phyloP scores from a whole-genome alignment of 2,888 invertebrate species.

The Ischnus inquisitorius region DNA sequence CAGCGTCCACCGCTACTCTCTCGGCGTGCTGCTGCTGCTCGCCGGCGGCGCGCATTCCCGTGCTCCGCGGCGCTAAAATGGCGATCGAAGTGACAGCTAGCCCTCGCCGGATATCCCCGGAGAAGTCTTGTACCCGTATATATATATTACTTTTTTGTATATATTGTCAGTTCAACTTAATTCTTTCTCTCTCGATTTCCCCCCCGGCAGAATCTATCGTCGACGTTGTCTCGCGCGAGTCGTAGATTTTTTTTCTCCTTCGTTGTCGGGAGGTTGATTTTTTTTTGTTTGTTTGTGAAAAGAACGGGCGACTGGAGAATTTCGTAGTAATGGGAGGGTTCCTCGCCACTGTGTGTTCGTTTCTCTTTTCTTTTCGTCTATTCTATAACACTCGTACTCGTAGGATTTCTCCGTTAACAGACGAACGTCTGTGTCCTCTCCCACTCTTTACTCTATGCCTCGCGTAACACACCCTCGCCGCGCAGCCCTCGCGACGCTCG shows the following conservation, averaged over 20 bases:
- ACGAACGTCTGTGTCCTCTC: conserved; percentile 35
- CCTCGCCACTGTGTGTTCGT: neutral
- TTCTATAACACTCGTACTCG: conserved; percentile 36
- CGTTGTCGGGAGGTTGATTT: neutral
- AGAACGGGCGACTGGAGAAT: neutral
- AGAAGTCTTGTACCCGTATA: conserved; percentile 23
- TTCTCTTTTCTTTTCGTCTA: no score
- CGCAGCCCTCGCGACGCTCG: conserved; percentile 73
- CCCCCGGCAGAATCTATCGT: neutral
- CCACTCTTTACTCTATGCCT: conserved; percentile 37
- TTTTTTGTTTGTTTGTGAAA: neutral
- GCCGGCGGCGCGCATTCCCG: conserved; percentile 82
- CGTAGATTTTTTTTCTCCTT: no score
- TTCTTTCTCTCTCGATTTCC: no score
- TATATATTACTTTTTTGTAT: neutral
- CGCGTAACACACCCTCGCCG: conserved; percentile 70
- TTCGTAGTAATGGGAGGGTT: neutral
- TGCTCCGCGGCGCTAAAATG: conserved; percentile 83
- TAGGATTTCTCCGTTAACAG: conserved; percentile 26
- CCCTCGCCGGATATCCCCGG: conserved; percentile 61
- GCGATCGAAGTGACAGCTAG: conserved; percentile 85
- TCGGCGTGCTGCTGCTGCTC: conserved; percentile 58
- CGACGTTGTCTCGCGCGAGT: neutral
- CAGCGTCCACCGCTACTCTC: conserved; percentile 60
- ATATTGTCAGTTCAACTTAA: no score